These are phyloP conservation scores for Ivindomyrus marchei DNA, from an alignment of 2,113 vertebrate species.

Conservation along the genomic window DNA sequence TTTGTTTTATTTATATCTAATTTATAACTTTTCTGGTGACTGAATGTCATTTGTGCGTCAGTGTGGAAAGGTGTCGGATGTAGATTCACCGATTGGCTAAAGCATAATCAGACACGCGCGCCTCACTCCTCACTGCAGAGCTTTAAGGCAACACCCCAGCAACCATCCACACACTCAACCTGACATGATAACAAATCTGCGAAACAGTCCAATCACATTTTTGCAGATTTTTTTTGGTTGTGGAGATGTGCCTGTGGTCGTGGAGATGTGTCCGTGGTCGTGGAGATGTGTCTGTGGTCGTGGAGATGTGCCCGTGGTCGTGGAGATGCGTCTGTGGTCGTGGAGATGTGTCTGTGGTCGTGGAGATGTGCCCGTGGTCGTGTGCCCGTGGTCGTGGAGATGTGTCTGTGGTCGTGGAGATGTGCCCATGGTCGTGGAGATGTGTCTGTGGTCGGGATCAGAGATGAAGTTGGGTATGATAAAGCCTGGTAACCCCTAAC, in stretches of 20 bases:
- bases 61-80: neutral
- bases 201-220: neutral
- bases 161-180: neutral
- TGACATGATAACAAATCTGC: neutral
- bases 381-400: too few relatives aligned
- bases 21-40: neutral
- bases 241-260: too few relatives aligned
- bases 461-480: neutral
- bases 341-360: too few relatives aligned
- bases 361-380: too few relatives aligned
- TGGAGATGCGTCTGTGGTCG: neutral
- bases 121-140: neutral
- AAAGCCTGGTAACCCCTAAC: neutral
- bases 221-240: neutral
- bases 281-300: too few relatives aligned
- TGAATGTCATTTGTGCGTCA: neutral
- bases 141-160: neutral
- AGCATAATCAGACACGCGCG: neutral
- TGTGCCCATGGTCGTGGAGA: neutral
- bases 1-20: neutral
- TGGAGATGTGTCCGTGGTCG: too few relatives aligned
- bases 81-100: neutral
- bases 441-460: neutral
- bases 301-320: too few relatives aligned
- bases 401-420: too few relatives aligned